Evolutionary conservation across 1,140 invertebrate species (phyloP).

Genomic region (Phymastichus coffea): DNA sequence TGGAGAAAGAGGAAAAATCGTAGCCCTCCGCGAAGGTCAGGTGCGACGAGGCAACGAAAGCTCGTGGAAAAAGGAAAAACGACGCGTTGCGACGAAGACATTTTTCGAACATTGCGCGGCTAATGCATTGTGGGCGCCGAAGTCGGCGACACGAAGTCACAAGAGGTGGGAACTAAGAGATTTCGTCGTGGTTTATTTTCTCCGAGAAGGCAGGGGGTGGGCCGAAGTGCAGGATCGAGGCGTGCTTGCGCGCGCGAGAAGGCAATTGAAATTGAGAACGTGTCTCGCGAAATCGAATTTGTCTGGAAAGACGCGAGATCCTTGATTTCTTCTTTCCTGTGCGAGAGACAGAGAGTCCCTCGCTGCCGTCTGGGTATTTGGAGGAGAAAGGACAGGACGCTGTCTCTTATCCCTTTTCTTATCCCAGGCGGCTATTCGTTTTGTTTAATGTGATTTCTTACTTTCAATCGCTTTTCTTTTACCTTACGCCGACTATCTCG

Average conservation of each 20-base stretch:
- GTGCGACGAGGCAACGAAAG: background rate
- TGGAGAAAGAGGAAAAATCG: no score
- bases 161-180: background rate
- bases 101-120: background rate
- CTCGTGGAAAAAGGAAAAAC: background rate
- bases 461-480: background rate
- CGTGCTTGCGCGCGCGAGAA: background rate
- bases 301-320: background rate
- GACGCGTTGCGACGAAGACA: background rate
- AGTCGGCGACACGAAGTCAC: no score
- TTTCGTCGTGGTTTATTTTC: constrained; percentile 5
- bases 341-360: no score
- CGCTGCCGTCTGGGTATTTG: no score
- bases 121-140: no score
- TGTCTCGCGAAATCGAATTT: constrained; percentile 14
- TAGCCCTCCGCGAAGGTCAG: background rate
- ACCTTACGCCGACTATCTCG: no score
- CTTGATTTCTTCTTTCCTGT: no score
- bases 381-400: background rate
- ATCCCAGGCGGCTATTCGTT: background rate
- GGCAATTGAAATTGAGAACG: constrained; percentile 18
- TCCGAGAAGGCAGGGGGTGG: no score
- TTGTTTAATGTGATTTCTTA: constrained; percentile 17
- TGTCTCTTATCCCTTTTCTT: no score
- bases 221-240: no score